Evolutionary conservation across 2,113 vertebrate species (phyloP).

Genomic region (Cyrtonyx montezumae): DNA sequence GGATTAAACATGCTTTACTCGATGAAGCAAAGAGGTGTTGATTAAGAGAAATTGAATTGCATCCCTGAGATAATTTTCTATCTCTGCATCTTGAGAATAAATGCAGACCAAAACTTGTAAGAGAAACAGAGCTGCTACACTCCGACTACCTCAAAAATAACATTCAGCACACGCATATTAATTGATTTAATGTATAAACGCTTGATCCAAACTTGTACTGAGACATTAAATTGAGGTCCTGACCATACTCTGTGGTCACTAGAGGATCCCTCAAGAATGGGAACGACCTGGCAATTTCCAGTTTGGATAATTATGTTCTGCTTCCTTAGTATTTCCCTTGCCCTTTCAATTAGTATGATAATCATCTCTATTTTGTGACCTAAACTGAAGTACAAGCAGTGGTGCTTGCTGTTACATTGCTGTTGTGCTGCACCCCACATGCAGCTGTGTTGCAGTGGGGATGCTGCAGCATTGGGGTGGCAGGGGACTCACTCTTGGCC

Average conservation of each 20-base stretch:
- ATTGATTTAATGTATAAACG: constrained; percentile 62
- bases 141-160: constrained; percentile 44
- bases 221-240: constrained; percentile 65
- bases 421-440: background rate
- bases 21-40: constrained; percentile 64
- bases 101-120: background rate
- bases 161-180: constrained; percentile 47
- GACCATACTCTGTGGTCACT: constrained; percentile 57
- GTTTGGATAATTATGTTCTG: constrained; percentile 68
- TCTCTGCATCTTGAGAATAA: constrained; percentile 38
- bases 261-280: constrained; percentile 56
- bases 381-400: background rate
- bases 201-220: constrained; percentile 54
- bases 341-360: constrained; percentile 72
- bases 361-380: constrained; percentile 48
- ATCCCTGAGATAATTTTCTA: constrained; percentile 66
- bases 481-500: background rate
- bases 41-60: constrained; percentile 71
- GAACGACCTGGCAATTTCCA: constrained; percentile 58
- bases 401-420: constrained; percentile 13
- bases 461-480: background rate
- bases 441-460: background rate
- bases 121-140: background rate
- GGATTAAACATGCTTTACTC: constrained; percentile 45
- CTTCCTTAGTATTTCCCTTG: constrained; percentile 57